These are phyloP conservation scores for Parazoanthus darwini DNA, from an alignment of 92 coral and sea anemone species.

Conservation along the genomic window DNA sequence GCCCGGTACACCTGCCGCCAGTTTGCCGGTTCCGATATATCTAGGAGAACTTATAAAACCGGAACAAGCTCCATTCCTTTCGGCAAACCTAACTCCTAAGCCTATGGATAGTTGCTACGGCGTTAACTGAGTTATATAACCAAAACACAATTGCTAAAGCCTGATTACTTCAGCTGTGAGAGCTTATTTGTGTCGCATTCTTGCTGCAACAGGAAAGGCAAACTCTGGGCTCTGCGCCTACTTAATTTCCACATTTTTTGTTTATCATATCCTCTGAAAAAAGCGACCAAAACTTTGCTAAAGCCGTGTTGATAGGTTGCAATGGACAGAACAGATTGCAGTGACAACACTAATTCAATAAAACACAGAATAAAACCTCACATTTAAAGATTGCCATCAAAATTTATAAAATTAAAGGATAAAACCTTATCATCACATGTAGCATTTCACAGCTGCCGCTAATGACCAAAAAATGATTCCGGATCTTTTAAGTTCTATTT, in stretches of 20 bases:
- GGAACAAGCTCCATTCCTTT: background rate
- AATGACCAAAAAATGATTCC: background rate
- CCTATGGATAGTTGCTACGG: background rate
- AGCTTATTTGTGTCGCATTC: background rate
- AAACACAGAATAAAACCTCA: no score
- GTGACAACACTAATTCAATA: background rate
- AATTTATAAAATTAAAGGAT: no score
- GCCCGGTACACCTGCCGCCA: background rate
- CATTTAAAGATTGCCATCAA: background rate
- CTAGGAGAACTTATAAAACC: background rate
- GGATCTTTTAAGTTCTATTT: background rate
- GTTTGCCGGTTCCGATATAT: background rate
- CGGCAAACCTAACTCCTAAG: background rate
- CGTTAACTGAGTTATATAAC: background rate
- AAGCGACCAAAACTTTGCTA: background rate
- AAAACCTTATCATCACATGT: background rate
- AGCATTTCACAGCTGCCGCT: background rate
- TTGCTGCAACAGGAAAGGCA: background rate
- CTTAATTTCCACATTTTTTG: no score
- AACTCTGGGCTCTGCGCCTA: no score
- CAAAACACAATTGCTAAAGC: background rate
- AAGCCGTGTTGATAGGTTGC: background rate
- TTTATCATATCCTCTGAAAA: background rate
- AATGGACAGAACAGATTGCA: background rate
- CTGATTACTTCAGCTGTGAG: background rate